phyloP scores from a whole-genome alignment of 2,113 vertebrate species.

The Catharus fuscescens region DNA sequence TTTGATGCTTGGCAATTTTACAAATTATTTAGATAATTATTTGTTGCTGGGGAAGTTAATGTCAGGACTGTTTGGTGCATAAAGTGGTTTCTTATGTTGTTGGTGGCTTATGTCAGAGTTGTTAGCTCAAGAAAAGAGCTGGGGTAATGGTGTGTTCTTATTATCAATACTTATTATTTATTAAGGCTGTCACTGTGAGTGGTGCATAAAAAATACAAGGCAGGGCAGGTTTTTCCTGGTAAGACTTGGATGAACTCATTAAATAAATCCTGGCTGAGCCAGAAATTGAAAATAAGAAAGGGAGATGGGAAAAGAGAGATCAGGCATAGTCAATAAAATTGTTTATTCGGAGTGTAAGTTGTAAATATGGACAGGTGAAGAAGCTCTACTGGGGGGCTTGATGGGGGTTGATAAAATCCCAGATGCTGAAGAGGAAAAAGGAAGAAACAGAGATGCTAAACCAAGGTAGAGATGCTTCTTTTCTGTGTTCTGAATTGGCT shows the following conservation, averaged over 20 bases:
- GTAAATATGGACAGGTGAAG: background rate
- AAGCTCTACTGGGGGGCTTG: background rate
- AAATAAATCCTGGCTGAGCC: background rate
- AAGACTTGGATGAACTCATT: background rate
- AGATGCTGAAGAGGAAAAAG: background rate
- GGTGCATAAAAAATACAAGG: background rate
- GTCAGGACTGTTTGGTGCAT: background rate
- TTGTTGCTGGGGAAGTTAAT: background rate
- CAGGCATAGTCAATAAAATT: background rate
- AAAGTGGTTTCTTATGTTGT: conserved; percentile 48
- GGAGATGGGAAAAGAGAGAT: background rate
- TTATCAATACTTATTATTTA: conserved; percentile 42
- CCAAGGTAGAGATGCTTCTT: background rate
- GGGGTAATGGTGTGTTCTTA: background rate
- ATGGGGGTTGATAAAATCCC: background rate
- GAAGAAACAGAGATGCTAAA: background rate
- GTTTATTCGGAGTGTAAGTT: background rate
- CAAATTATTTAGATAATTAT: conserved; percentile 30
- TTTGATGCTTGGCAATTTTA: background rate
- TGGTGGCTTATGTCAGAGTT: background rate
- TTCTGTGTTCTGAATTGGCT: background rate
- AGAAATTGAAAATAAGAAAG: background rate
- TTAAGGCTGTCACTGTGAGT: background rate
- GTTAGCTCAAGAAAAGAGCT: background rate
- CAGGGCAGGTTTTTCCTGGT: background rate